Conservation (phyloP, 2,888 invertebrate genomes). For the Pelosia muscerda region DNA sequence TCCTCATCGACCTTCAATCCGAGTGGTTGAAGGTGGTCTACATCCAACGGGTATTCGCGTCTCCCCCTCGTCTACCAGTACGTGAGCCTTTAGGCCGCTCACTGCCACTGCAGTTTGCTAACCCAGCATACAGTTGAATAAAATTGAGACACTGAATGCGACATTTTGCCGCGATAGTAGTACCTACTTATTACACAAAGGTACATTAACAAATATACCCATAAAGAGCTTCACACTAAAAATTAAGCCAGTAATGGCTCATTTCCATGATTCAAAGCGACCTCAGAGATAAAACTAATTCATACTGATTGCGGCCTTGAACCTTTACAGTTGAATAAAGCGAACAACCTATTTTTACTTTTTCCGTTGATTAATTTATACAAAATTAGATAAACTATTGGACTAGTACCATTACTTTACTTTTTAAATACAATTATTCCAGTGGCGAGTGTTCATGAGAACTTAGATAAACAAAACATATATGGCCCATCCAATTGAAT, state of each 20-base stretch:
- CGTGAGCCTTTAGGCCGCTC: too few species aligned
- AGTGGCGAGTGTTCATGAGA: not conserved
- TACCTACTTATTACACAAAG: too few species aligned
- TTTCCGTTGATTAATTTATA: not conserved
- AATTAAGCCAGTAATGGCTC: conserved; percentile 20
- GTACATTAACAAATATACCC: not conserved
- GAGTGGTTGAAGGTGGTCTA: too few species aligned
- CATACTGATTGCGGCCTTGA: conserved; percentile 17
- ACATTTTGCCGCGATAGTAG: too few species aligned
- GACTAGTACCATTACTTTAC: not conserved
- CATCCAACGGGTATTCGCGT: too few species aligned
- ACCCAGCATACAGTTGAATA: too few species aligned
- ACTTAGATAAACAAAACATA: not conserved
- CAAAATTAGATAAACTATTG: conserved; percentile 4
- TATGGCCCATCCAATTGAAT: not conserved
- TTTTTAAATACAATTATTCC: not conserved
- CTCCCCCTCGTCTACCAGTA: too few species aligned
- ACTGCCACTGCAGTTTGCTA: too few species aligned
- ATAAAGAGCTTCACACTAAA: conserved; percentile 14
- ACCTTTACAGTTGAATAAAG: conserved; percentile 12
- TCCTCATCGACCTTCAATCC: too few species aligned
- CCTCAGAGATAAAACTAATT: conserved; percentile 17
- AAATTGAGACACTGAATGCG: too few species aligned
- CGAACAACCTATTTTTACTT: not conserved
- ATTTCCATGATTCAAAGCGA: conserved; percentile 7